These are phyloP conservation scores for Sebastes goodei DNA, from an alignment of 2,797 vertebrate species.

Conservation along the genomic window DNA sequence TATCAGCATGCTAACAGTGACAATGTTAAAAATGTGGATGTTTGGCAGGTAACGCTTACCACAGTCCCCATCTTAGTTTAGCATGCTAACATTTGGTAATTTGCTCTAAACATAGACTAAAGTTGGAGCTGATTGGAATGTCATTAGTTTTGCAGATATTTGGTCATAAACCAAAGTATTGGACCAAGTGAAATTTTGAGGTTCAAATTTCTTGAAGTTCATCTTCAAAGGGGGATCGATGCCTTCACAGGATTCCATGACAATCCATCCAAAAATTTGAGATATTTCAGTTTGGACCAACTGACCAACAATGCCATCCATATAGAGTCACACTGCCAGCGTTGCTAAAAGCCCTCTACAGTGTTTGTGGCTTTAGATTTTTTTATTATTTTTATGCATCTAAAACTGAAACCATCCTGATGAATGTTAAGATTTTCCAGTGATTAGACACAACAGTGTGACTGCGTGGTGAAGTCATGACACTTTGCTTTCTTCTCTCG, in stretches of 20 bases:
- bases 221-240: neutral
- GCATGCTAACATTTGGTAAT: neutral
- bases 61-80: neutral
- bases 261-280: neutral
- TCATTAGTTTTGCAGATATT: neutral
- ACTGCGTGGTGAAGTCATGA: neutral
- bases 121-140: neutral
- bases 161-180: neutral
- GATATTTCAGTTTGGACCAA: neutral
- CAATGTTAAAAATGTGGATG: neutral
- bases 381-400: neutral
- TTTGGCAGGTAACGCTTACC: neutral
- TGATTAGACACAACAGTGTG: neutral
- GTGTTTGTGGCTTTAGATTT: neutral
- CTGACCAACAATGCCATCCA: neutral
- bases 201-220: neutral
- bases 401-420: neutral
- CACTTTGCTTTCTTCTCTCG: constrained; percentile 5
- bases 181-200: neutral
- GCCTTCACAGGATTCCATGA: neutral
- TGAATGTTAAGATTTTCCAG: neutral
- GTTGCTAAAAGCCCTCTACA: neutral
- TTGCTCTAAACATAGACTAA: neutral
- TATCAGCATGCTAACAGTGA: neutral
- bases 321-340: neutral